Conservation (phyloP, 1,140 invertebrate genomes). For the Penaeus chinensis region DNA sequence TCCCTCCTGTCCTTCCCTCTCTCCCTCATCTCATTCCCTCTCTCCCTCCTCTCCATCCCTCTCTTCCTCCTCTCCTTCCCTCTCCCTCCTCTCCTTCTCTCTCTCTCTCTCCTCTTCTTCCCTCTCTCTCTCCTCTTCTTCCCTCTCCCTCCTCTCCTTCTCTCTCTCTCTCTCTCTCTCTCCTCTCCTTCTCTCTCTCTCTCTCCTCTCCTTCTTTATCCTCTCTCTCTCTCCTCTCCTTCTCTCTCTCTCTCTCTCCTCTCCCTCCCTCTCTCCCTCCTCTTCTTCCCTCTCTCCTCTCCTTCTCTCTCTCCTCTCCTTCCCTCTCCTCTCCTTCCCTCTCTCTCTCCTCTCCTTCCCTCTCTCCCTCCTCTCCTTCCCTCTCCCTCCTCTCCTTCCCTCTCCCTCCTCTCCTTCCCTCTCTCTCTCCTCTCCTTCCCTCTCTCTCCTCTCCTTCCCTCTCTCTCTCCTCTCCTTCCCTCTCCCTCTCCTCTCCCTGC, state of each 20-base stretch:
- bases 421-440: too few relatives aligned
- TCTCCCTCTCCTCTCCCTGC: neutral
- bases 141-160: too few relatives aligned
- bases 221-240: neutral
- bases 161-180: neutral
- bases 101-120: constrained; percentile 2
- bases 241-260: neutral
- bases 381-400: neutral
- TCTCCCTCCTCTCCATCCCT: neutral
- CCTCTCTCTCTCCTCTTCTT: too few relatives aligned
- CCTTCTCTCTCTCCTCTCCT: neutral
- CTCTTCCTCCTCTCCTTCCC: neutral
- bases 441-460: neutral
- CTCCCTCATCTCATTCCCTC: neutral
- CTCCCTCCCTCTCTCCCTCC: too few relatives aligned
- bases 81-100: neutral
- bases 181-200: too few relatives aligned
- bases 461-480: neutral
- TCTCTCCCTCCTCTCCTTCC: neutral
- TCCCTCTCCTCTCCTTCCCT: neutral
- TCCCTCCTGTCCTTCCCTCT: neutral
- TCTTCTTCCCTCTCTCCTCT: neutral
- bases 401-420: too few relatives aligned
- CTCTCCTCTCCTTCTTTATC: neutral
- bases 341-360: neutral